Evolutionary conservation across 2,888 invertebrate species (phyloP).

Genomic region (Mamestra brassicae): DNA sequence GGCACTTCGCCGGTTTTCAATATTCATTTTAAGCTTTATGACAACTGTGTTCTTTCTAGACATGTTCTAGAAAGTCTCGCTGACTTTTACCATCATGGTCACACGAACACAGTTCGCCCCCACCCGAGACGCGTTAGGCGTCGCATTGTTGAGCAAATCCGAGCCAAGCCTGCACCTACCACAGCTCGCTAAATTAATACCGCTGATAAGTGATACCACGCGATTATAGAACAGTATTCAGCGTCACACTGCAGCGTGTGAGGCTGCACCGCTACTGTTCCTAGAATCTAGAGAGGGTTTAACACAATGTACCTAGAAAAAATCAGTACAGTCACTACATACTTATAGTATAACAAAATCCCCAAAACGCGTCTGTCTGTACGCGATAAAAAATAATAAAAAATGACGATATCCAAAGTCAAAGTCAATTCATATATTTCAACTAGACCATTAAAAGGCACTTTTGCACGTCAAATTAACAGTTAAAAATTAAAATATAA

Average conservation of each 20-base stretch:
- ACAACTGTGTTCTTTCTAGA: neutral
- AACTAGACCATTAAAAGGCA: no score
- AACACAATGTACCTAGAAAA: neutral
- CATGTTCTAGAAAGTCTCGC: constrained; percentile 1
- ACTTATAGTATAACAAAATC: no score
- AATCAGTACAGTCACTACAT: no score
- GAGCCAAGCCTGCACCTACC: constrained; percentile 70
- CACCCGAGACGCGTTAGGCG: constrained; percentile 69
- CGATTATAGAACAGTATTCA: constrained; percentile 14
- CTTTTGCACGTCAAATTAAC: no score
- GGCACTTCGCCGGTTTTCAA: no score
- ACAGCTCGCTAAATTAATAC: constrained; percentile 70
- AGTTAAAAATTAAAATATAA: no score
- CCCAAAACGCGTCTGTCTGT: no score
- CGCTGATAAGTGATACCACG: constrained; percentile 63
- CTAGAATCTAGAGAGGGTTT: neutral
- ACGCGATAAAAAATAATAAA: no score
- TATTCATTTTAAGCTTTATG: no score
- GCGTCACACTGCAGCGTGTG: neutral
- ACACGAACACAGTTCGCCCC: constrained; percentile 50
- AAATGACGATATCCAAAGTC: no score
- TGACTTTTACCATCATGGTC: neutral
- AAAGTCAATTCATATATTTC: no score
- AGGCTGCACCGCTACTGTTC: neutral
- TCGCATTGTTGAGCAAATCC: constrained; percentile 84